Percentiles rank a stretch among this genome's conserved stretches.
Conservation (phyloP, 2,113 vertebrate genomes). For the Promerops cafer region DNA sequence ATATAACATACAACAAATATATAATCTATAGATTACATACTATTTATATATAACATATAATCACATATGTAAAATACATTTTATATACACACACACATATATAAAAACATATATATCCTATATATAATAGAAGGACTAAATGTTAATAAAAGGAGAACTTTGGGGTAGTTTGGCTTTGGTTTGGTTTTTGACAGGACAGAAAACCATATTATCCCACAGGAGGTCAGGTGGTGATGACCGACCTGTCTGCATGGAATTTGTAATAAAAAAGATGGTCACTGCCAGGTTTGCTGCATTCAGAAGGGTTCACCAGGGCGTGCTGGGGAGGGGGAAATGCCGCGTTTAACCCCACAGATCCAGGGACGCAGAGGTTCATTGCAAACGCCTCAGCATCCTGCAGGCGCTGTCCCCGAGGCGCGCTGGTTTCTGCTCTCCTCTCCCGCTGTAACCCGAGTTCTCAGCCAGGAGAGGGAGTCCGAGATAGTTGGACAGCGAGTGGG, state of each 20-base stretch:
- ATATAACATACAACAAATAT: too few relatives aligned
- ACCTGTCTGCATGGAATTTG: neutral
- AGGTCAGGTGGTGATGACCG: neutral
- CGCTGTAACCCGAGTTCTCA: neutral
- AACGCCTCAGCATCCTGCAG: neutral
- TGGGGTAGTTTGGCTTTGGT: neutral
- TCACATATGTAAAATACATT: neutral
- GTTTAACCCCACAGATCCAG: neutral
- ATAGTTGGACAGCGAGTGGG: neutral
- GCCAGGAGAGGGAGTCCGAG: conserved; percentile 54
- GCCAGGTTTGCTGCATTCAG: neutral
- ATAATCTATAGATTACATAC: neutral
- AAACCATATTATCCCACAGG: fast-evolving
- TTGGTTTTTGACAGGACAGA: neutral
- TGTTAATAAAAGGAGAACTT: neutral
- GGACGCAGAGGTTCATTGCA: fast-evolving
- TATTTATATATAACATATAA: neutral
- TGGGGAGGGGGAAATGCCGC: fast-evolving
- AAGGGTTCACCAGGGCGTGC: neutral
- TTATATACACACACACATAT: fast-evolving
- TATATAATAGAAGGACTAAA: neutral
- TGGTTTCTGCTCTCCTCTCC: neutral
- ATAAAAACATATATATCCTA: too few relatives aligned
- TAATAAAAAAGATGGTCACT: neutral
- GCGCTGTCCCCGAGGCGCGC: fast-evolving